Evolutionary conservation across 2,797 vertebrate genomes (phyloP).

Genomic region (Tachyglossus aculeatus): DNA sequence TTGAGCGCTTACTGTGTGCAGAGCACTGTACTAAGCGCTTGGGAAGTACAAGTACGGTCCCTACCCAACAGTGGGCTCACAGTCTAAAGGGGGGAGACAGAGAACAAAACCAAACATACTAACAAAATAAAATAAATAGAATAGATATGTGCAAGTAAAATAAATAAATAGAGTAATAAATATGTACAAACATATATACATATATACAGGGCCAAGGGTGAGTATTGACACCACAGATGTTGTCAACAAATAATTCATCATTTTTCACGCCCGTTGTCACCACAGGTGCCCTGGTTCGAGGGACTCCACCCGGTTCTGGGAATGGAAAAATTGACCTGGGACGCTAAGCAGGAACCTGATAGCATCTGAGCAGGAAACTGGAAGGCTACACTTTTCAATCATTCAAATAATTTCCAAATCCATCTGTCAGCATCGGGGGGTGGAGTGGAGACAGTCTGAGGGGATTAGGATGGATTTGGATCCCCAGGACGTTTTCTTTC

Average conservation of each 20-base stretch:
- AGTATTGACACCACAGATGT: constrained; percentile 26
- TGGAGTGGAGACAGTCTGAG: not conserved
- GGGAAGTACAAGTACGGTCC: no score
- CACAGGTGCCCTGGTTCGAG: constrained; percentile 54
- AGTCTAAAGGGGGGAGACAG: no score
- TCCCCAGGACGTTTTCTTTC: constrained; percentile 32
- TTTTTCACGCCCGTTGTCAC: constrained; percentile 54
- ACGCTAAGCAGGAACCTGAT: constrained; percentile 27
- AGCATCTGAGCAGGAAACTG: constrained; percentile 67
- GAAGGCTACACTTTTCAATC: constrained; percentile 49
- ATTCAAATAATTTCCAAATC: constrained; percentile 51
- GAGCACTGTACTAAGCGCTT: no score
- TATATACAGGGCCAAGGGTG: constrained; percentile 22
- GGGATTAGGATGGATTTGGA: not conserved
- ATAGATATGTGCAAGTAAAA: no score
- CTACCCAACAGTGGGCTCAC: no score
- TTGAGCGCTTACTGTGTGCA: no score
- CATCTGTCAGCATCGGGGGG: constrained; percentile 21
- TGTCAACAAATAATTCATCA: constrained; percentile 64
- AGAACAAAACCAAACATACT: no score
- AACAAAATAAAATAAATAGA: no score
- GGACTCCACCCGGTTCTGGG: constrained; percentile 56
- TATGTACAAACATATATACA: no score
- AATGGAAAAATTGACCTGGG: constrained; percentile 71
- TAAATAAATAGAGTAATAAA: no score